Evolutionary conservation across 2,113 vertebrate genomes (phyloP).

Genomic region (Sylvicapra grimmia): DNA sequence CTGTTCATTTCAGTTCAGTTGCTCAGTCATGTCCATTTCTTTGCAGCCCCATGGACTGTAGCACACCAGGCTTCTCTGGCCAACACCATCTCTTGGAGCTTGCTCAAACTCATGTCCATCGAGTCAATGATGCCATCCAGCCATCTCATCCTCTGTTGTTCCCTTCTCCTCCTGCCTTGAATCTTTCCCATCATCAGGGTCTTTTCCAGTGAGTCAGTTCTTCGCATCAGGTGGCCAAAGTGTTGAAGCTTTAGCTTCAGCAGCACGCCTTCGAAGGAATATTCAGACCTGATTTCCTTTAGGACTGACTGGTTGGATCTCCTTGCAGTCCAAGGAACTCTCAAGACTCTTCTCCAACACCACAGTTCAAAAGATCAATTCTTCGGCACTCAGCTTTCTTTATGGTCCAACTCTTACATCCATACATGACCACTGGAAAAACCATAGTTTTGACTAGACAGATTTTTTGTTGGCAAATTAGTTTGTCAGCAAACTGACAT

Average conservation of each 20-base stretch:
- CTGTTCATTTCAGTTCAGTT: not conserved
- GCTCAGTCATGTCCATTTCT: not conserved
- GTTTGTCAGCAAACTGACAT: not conserved
- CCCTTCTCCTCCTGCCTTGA: not conserved
- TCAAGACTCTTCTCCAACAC: not conserved
- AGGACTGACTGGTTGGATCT: not conserved
- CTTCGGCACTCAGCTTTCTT: rapidly evolving
- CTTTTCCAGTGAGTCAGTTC: not conserved
- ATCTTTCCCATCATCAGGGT: not conserved
- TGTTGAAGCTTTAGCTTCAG: not conserved
- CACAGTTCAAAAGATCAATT: not conserved
- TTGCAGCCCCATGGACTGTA: not conserved
- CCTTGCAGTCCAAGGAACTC: not conserved
- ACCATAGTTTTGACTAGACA: not conserved
- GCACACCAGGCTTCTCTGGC: not conserved
- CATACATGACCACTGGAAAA: not conserved
- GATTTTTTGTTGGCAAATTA: not conserved
- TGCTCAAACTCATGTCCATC: not conserved
- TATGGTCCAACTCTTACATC: not conserved
- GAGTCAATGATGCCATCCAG: not conserved
- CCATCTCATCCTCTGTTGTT: not conserved
- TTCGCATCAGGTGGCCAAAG: not conserved
- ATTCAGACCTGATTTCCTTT: not conserved
- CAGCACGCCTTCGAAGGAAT: not conserved
- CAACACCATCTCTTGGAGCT: not conserved